Evolutionary conservation across 2,113 vertebrate genomes (phyloP).

Genomic region (Balaeniceps rex): DNA sequence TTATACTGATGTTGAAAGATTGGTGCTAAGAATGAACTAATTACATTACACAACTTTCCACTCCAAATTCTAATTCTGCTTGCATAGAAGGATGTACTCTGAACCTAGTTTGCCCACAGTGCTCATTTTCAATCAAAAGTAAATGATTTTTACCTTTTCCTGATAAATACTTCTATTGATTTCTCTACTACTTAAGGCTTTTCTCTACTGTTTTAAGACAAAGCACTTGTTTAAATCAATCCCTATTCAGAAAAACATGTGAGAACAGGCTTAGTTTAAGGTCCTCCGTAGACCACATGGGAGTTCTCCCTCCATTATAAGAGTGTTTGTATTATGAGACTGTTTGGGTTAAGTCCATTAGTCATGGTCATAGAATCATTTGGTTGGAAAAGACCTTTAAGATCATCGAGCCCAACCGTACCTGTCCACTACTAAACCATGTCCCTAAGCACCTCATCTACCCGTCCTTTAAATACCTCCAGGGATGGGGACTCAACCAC

Average conservation of each 20-base stretch:
- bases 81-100: not conserved
- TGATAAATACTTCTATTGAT: slow-evolving; percentile 27
- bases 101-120: not conserved
- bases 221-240: not conserved
- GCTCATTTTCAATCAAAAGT: not conserved
- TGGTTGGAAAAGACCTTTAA: too few species aligned
- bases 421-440: too few species aligned
- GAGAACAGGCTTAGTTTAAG: not conserved
- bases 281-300: not conserved
- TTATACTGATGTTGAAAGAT: not conserved
- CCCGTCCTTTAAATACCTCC: too few species aligned
- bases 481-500: too few species aligned
- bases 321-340: not conserved
- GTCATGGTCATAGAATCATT: not conserved
- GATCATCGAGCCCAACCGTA: too few species aligned
- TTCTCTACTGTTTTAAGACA: not conserved
- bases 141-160: not conserved
- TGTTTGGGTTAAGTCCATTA: not conserved
- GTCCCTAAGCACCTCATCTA: too few species aligned
- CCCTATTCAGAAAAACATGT: not conserved
- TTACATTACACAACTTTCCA: not conserved
- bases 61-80: not conserved
- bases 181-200: not conserved
- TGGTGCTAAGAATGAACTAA: not conserved
- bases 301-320: not conserved